phyloP scores from a whole-genome alignment of 2,888 invertebrate genomes.

The Hypolimnas misippus region DNA sequence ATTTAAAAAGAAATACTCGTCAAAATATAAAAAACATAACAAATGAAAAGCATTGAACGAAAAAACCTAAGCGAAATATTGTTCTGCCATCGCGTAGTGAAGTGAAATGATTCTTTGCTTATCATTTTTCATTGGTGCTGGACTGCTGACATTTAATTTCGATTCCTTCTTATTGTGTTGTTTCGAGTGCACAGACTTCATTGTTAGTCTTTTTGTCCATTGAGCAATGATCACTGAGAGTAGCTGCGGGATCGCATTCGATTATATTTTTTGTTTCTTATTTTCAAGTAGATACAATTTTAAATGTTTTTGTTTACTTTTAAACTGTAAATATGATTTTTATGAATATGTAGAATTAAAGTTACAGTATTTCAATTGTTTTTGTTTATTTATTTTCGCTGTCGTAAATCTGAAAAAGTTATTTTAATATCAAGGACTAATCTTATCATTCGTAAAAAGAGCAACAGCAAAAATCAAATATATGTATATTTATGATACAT shows the following conservation, averaged over 20 bases:
- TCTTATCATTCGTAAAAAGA: too few species aligned
- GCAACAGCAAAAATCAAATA: too few species aligned
- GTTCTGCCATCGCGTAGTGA: slow-evolving; percentile 23
- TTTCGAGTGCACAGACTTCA: slow-evolving; percentile 51
- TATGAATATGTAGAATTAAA: too few species aligned
- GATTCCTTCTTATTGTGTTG: slow-evolving; percentile 59
- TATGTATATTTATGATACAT: background rate
- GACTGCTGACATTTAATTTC: slow-evolving; percentile 65
- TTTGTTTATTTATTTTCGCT: too few species aligned
- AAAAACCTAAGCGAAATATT: slow-evolving; percentile 10
- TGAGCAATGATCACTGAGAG: slow-evolving; percentile 53
- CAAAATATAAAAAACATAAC: background rate
- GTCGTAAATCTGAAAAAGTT: too few species aligned
- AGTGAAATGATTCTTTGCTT: slow-evolving; percentile 46
- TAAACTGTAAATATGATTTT: too few species aligned
- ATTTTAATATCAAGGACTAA: too few species aligned
- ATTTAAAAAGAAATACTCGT: background rate
- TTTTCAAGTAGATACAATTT: too few species aligned
- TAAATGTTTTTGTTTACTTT: too few species aligned
- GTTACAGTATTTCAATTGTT: too few species aligned
- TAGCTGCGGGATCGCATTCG: slow-evolving; percentile 49
- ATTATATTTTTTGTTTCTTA: slow-evolving; percentile 48
- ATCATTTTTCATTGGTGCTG: slow-evolving; percentile 57
- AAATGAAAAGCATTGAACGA: background rate
- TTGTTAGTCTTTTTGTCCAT: slow-evolving; percentile 52